Percentiles rank a stretch among this genome's conserved stretches.
Conservation (phyloP, 2,113 vertebrate species). For the Myrmecobius fasciatus region DNA sequence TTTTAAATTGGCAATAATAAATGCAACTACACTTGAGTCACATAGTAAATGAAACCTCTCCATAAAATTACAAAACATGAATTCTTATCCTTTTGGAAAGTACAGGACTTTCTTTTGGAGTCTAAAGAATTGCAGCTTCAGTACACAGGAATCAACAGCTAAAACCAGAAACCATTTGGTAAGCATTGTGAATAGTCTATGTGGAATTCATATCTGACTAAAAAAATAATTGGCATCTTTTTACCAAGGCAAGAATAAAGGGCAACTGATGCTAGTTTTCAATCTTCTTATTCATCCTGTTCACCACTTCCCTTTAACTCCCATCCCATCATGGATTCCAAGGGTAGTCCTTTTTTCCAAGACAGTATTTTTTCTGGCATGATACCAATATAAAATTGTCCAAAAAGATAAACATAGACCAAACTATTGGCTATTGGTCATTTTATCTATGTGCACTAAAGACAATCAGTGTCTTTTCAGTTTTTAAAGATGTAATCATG, state of each 20-base stretch:
- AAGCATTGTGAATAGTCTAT: conserved; percentile 16
- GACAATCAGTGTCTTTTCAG: neutral
- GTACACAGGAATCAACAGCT: neutral
- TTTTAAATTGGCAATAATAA: conserved; percentile 45
- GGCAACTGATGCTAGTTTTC: neutral
- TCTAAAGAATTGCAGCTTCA: conserved; percentile 25
- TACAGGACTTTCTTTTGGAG: neutral
- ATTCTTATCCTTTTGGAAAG: conserved; percentile 18
- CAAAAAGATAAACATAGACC: neutral
- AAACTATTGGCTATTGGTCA: conserved; percentile 3
- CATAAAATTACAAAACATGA: conserved; percentile 52
- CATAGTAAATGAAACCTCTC: conserved; percentile 30
- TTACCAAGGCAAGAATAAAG: conserved; percentile 4
- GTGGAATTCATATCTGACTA: conserved; percentile 2
- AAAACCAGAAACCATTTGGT: neutral
- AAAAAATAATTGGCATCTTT: conserved; percentile 33
- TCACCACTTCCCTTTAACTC: neutral
- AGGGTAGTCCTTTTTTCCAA: neutral
- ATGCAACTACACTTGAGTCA: conserved; percentile 48
- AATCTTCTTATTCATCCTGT: neutral
- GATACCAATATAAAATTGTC: conserved; percentile 23
- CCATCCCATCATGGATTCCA: neutral
- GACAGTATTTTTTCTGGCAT: neutral
- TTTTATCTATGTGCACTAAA: conserved; percentile 12
- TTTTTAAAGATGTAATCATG: conserved; percentile 61